Evolutionary conservation across 2,797 vertebrate species (phyloP).

Genomic region (Taeniopygia guttata): DNA sequence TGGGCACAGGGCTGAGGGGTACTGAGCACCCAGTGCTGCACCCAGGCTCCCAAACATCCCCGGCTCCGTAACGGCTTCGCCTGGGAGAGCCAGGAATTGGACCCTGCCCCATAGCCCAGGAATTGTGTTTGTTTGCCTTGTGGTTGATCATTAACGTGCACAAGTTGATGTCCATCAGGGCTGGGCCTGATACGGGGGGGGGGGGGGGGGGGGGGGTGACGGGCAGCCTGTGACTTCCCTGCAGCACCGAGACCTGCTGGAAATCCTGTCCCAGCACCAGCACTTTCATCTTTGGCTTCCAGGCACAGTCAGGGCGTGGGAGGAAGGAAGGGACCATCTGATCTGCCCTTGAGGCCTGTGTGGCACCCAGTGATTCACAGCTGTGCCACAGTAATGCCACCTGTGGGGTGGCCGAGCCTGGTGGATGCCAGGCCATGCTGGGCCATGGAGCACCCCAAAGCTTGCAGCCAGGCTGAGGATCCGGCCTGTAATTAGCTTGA

Average conservation of each 20-base stretch:
- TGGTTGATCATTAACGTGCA: not conserved
- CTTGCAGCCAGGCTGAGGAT: rapidly evolving
- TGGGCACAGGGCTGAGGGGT: not conserved
- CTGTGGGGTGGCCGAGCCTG: rapidly evolving
- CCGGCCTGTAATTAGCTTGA: constrained; percentile 2
- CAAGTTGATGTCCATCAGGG: not conserved
- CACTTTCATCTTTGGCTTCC: not conserved
- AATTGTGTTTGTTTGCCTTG: not conserved
- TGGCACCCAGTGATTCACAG: not conserved
- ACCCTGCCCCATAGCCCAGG: not conserved
- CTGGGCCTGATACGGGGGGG: not conserved
- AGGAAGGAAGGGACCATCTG: not conserved
- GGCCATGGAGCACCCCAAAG: not conserved
- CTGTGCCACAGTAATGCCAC: rapidly evolving
- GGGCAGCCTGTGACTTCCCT: not conserved
- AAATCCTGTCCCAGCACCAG: not conserved
- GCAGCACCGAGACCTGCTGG: not conserved
- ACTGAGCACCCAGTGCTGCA: not conserved
- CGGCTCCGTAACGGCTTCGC: rapidly evolving
- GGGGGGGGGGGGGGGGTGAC: not conserved
- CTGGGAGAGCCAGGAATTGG: not conserved
- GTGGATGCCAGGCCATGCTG: rapidly evolving
- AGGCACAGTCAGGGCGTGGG: rapidly evolving
- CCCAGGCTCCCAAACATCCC: not conserved
- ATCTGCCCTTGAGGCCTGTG: not conserved